Evolutionary conservation across 2,888 invertebrate genomes (phyloP).

Genomic region (Caenorhabditis doughertyi): DNA sequence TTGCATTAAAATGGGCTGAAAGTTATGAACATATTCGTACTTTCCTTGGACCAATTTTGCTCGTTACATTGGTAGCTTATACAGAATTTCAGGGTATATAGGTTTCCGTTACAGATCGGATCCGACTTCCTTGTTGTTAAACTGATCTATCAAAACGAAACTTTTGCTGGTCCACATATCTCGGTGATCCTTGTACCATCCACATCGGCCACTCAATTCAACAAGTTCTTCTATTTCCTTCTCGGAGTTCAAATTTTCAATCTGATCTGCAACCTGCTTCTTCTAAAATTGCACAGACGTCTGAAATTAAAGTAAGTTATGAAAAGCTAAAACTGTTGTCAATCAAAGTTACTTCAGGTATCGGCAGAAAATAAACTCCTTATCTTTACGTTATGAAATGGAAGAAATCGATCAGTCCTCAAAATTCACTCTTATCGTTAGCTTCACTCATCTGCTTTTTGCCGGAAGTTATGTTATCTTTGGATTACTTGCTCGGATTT

Average conservation of each 20-base stretch:
- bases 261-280: constrained; percentile 6
- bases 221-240: constrained; percentile 27
- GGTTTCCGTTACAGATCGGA: constrained; percentile 22
- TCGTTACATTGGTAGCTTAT: constrained; percentile 5
- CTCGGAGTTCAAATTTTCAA: constrained; percentile 29
- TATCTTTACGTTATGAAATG: constrained; percentile 42
- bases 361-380: background rate
- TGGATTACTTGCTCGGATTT: constrained; percentile 2
- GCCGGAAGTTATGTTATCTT: constrained; percentile 25
- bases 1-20: constrained; percentile 17
- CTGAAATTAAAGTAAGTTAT: background rate
- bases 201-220: constrained; percentile 19
- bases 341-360: background rate
- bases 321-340: background rate
- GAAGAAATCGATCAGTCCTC: constrained; percentile 35
- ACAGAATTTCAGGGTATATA: too few species aligned
- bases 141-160: constrained; percentile 23
- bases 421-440: constrained; percentile 41
- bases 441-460: constrained; percentile 37
- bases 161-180: constrained; percentile 28
- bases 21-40: constrained; percentile 16
- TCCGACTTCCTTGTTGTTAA: background rate
- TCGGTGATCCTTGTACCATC: constrained; percentile 32
- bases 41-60: constrained; percentile 16
- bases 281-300: background rate